Base-by-base conservation (phyloP, 2,888 invertebrate genomes). In the Tuta absoluta region DNA sequence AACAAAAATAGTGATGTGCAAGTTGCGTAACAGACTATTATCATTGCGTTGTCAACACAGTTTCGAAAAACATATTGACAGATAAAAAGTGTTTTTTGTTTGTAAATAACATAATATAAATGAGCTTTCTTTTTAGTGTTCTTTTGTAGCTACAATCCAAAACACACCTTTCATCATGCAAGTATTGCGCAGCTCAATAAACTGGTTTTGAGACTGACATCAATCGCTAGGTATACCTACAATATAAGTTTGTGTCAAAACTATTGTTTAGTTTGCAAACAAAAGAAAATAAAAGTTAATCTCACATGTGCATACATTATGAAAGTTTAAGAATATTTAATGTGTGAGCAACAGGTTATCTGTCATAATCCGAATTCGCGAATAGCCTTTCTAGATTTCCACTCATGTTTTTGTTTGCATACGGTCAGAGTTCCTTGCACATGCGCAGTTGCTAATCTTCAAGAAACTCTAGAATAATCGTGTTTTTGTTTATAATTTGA, bases 291-390 rank as follows among this genome's bases (percentile, higher is more conserved):
- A 74, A 73, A 71, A 72, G 71, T 68, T 72, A 63, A 67, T 67
- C 41, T 64, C 64, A 67, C 66, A 69, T 70, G 70, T 72, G 75
- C 79, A 75, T 75, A 77, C 76, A 81, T 79, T 81, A 78, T 76
- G 75, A 75, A 81, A 83, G 78, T 81, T 85, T 76, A 80, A 72
- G 84, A 85, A 82, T 87, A 77, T 75, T 41, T 86, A 86, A 89
- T 87, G 80, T 78, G 71, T 78, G 81, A 75, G 89, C 91, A 91
- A 91, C 91, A 91, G 91, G 91, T 91, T 87, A 84, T 81, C 85
- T 78, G 79, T 80, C 83, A 82, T 87, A 89, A 84, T 85, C 85
- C 80, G 69, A 90, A 89, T 85, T 85, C 87, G 84, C 78, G 86
- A 83, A 83, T 84, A 84, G 89, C 82, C 84, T 86, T 85, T 84